Evolutionary conservation across 2,797 vertebrate genomes (phyloP), one percentile per base, ranked within the genome.

Genomic region (Tokudaia muenninki): DNA sequence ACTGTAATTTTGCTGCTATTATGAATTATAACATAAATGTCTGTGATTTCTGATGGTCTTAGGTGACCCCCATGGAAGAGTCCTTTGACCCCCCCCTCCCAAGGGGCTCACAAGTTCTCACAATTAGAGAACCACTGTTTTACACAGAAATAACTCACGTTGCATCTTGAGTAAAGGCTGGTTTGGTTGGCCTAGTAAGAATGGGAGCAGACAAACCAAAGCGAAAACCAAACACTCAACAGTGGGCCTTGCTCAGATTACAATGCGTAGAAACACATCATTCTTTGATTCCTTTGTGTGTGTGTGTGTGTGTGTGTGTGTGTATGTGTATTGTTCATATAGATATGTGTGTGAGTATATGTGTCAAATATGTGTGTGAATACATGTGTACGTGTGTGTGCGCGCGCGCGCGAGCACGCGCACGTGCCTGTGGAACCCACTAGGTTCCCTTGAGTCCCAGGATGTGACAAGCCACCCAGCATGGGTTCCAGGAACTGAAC

Each of bases 161-260:
- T 92, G 50, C 50, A 87, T 80, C 83, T 90, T 95, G 84, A 95
- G 41, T 78, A 90, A 90, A 79, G 22, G 74, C 78, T 95, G 41
- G 70, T 92, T 90, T 91, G 57, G 52, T 83, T 96, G 61, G 82
- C 57, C 41, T 41, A 52, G 31, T 78, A 94, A 93, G 86, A 96
- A 93, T 6, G 57, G 26, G 75, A 87, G 47, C 61, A 92, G 94
- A 41, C 41, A 55, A 55, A 79, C 21, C 17, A 19, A n/a, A 80
- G 37, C 8, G 1, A 21, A 57, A 81, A 79, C 9, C 13, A 82
- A 82, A 82, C 9, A 44, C 37, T 44, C 4, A 80, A 59, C 21
- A 80, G 3, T 74, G 44, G 29, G 29, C 63, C 96, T 78, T 91
- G 50, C 84, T 41, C 9, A 90, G 79, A 77, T 50, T 92, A 47